Conservation (phyloP, 2,888 invertebrate species). For the Microctonus aethiopoides region DNA sequence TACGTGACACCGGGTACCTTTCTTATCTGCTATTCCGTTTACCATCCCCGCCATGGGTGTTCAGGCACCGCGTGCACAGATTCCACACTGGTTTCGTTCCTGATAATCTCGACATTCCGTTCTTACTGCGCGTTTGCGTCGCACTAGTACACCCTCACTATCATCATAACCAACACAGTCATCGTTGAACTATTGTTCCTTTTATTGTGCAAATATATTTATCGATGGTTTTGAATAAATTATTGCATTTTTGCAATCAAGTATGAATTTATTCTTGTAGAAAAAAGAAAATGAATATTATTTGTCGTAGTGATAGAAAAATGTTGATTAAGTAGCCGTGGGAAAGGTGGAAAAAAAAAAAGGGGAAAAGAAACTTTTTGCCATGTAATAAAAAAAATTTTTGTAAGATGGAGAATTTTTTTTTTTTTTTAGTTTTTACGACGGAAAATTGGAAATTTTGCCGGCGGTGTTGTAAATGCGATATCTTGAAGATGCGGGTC, state of each 20-base stretch:
- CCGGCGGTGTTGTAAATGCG: constrained; percentile 31
- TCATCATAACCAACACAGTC: not conserved
- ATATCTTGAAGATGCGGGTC: constrained; percentile 16
- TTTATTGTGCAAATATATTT: constrained; percentile 14
- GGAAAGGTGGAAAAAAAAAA: not conserved
- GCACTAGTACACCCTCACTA: constrained; percentile 4
- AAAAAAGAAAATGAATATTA: not conserved
- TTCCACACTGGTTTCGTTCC: constrained; percentile 49
- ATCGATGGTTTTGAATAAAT: not conserved
- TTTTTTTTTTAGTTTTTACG: constrained; percentile 27
- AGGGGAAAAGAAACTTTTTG: not conserved
- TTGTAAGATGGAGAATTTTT: constrained; percentile 6
- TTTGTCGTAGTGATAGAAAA: not conserved
- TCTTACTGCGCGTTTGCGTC: constrained; percentile 54
- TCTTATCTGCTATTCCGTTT: constrained; percentile 60
- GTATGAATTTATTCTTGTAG: not conserved
- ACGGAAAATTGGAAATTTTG: constrained; percentile 38
- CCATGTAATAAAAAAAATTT: not conserved
- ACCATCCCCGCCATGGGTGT: constrained; percentile 39
- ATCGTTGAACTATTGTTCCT: constrained; percentile 3
- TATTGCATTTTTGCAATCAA: not conserved
- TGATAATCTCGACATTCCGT: constrained; percentile 61
- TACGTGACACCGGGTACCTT: constrained; percentile 62
- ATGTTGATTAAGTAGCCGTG: not conserved
- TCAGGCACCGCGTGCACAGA: constrained; percentile 23